phyloP scores from a whole-genome alignment of 2,113 vertebrate genomes.

The Oostethus manadensis region DNA sequence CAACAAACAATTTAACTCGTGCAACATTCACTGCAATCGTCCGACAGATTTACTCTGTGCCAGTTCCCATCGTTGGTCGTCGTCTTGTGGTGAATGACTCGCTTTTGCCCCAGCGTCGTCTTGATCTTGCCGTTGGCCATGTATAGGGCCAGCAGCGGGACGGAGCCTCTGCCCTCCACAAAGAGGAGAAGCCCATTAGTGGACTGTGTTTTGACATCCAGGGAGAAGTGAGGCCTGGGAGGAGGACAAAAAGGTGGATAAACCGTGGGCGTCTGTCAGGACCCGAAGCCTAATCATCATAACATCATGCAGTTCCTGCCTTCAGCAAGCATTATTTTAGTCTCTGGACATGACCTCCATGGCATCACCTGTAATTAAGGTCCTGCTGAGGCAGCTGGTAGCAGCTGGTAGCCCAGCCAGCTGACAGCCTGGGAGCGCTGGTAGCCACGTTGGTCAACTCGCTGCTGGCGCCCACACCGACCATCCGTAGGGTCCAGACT shows the following conservation, averaged over 20 bases:
- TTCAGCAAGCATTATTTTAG: not conserved
- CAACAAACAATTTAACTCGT: too few species aligned
- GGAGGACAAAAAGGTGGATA: not conserved
- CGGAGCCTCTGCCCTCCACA: conserved; percentile 40
- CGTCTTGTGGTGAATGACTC: conserved; percentile 70
- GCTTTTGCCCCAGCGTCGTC: conserved; percentile 65
- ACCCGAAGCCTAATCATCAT: not conserved
- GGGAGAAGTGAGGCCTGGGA: conserved; percentile 77
- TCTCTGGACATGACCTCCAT: too few species aligned
- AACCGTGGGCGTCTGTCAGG: not conserved
- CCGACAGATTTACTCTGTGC: conserved; percentile 68
- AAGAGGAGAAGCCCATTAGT: conserved; percentile 77
- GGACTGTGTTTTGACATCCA: conserved; percentile 74
- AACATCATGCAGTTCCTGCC: not conserved
- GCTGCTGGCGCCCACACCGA: conserved; percentile 29
- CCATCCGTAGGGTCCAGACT: conserved; percentile 6
- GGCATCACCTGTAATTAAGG: conserved; percentile 60
- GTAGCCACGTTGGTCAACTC: conserved; percentile 43
- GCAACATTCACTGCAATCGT: too few species aligned
- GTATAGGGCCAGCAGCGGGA: conserved; percentile 71
- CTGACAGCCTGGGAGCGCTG: conserved; percentile 72
- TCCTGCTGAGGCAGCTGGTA: conserved; percentile 65
- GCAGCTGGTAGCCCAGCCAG: conserved; percentile 72
- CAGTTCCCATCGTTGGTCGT: conserved; percentile 79
- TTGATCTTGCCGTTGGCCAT: conserved; percentile 76